Conservation (phyloP, 2,797 vertebrate species). For the Bucorvus abyssinicus region DNA sequence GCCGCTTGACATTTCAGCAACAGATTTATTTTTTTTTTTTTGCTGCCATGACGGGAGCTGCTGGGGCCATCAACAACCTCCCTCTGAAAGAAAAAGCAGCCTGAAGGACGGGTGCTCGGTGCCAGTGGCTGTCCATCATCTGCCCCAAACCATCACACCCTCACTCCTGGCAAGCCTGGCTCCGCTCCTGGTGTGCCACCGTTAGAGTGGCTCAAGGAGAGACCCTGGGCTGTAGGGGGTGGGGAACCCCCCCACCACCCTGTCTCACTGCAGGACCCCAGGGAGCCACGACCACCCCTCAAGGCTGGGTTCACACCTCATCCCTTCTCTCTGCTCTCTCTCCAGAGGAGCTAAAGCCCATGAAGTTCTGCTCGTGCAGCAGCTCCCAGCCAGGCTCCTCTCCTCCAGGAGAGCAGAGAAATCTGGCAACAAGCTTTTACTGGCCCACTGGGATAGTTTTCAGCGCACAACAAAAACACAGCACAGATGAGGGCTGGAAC, state of each 20-base stretch:
- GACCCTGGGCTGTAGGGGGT: accelerated
- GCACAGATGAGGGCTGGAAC: accelerated
- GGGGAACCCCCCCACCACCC: accelerated
- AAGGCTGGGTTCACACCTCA: not conserved
- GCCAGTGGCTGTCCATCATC: not conserved
- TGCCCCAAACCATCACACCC: not conserved
- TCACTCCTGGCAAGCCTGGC: accelerated
- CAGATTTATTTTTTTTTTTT: not conserved
- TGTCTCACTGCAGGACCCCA: accelerated
- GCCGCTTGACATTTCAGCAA: not conserved
- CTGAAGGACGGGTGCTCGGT: not conserved
- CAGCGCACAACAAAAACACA: not conserved
- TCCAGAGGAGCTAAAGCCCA: not conserved
- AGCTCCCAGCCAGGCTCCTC: not conserved
- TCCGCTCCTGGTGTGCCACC: accelerated
- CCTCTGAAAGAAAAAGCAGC: not conserved
- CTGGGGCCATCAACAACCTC: accelerated
- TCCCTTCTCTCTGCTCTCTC: not conserved
- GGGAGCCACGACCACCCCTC: accelerated
- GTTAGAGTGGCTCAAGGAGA: not conserved
- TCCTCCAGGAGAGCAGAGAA: not conserved
- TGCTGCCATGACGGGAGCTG: not conserved
- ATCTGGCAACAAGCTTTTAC: not conserved
- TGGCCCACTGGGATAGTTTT: not conserved
- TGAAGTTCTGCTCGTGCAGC: not conserved